Evolutionary conservation across 2,888 invertebrate species (phyloP).

Genomic region (Ectemnius lituratus): DNA sequence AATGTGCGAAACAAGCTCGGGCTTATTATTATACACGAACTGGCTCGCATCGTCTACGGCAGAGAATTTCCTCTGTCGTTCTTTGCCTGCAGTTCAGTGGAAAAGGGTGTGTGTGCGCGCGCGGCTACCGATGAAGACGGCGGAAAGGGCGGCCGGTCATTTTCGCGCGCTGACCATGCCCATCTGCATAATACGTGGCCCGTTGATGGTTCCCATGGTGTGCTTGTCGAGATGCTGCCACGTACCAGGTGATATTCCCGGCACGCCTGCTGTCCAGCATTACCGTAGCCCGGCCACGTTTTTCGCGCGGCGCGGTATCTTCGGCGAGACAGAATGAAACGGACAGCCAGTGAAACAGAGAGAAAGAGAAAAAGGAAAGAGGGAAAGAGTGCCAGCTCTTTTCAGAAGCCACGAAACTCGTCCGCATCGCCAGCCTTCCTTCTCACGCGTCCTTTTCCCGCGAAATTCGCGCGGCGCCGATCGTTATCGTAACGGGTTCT

Average conservation of each 20-base stretch:
- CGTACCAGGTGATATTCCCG: conserved; percentile 52
- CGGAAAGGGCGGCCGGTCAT: conserved; percentile 28
- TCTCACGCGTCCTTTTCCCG: conserved; percentile 19
- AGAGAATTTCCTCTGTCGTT: too few relatives aligned
- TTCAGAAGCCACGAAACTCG: conserved; percentile 11
- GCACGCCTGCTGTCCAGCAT: conserved; percentile 52
- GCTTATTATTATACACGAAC: too few relatives aligned
- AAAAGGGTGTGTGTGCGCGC: too few relatives aligned
- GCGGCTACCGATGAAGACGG: neutral
- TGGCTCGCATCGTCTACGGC: too few relatives aligned
- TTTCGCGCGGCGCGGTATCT: conserved; percentile 28
- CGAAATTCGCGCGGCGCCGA: conserved; percentile 20
- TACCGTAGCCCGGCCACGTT: conserved; percentile 58
- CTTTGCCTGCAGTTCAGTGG: too few relatives aligned
- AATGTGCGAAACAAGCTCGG: too few relatives aligned
- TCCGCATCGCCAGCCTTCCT: conserved; percentile 17
- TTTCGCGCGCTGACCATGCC: conserved; percentile 60
- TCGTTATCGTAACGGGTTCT: conserved; percentile 14
- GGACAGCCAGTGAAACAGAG: too few relatives aligned
- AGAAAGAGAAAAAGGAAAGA: conserved; percentile 10
- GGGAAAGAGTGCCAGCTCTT: conserved; percentile 20
- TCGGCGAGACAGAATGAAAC: too few relatives aligned
- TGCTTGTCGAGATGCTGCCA: conserved; percentile 36
- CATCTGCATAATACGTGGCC: conserved; percentile 71
- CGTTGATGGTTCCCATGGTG: conserved; percentile 47